Evolutionary conservation across 1,140 invertebrate genomes (phyloP), one percentile per base, ranked within the genome.

Genomic region (Cecropterus lyciades): DNA sequence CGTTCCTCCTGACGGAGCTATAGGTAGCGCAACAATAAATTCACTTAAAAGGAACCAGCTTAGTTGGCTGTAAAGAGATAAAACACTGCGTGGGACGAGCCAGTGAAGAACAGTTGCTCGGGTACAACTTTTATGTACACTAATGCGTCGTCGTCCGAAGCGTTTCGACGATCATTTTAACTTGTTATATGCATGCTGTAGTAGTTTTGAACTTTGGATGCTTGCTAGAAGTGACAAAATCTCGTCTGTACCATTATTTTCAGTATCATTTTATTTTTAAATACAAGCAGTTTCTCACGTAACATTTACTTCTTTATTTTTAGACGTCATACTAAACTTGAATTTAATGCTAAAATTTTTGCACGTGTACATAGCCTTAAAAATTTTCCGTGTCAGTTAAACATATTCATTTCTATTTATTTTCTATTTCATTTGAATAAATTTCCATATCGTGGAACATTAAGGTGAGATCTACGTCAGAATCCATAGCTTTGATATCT

Each of bases 1-100:
- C 75, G 80, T 81, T 65, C 69, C 78, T 81, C 73, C 70, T 69
- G 76, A 75, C 72, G 72, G 59, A 76, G 70, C 74, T 82, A 84
- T 82, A 80, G 82, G 85, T 87, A 87, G 85, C 84, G 77, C 77
- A 76, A 84, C 79, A 82, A 88, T 86, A 87, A 87, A 87, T 87
- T 66, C 72, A 77, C 68, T 77, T 80, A 83, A 82, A 86, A 77
- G 70, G 75, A 78, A 84, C 82, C 76, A 82, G 83, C 77, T 80
- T 72, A 73, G 74, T 73, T 72, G 70, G 70, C 75, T 86, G 83
- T 80, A 81, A 77, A 77, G 73, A 85, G 84, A 88, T 87, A 88
- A 85, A 88, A 77, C 62, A 70, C 67, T 82, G 87, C 85, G 88
- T 89, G 87, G 87, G 85, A 66, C 67, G 65, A 73, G 17, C n/a